Conservation (phyloP, 2,888 invertebrate species). For the Dromius quadrimaculatus region DNA sequence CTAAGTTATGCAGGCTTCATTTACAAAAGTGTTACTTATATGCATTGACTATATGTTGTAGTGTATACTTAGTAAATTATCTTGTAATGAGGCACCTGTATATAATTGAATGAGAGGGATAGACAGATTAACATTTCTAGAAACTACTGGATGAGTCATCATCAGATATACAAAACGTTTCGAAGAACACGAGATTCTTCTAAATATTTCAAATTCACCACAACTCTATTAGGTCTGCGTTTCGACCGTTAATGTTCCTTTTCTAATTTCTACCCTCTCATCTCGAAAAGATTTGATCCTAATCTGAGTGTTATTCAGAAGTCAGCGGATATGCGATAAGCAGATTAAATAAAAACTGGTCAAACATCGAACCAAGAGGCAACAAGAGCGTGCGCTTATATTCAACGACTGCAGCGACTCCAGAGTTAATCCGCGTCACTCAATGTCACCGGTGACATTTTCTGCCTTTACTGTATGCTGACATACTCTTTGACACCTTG, state of each 20-base stretch:
- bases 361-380: no score
- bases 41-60: neutral
- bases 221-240: no score
- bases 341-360: slow-evolving; percentile 38
- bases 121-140: neutral
- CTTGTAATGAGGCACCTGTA: neutral
- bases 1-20: neutral
- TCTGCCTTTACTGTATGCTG: neutral
- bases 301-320: slow-evolving; percentile 30
- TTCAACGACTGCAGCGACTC: neutral
- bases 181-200: no score
- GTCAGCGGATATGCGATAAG: slow-evolving; percentile 34
- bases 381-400: neutral
- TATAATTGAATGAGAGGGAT: neutral
- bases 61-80: neutral
- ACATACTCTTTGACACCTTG: neutral
- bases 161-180: no score
- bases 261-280: no score
- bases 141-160: no score
- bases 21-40: neutral
- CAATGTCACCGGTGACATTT: neutral
- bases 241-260: no score
- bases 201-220: no score
- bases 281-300: slow-evolving; percentile 7
- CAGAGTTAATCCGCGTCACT: neutral